Evolutionary conservation across 2,797 vertebrate genomes (phyloP).

Genomic region (Erethizon dorsatum): DNA sequence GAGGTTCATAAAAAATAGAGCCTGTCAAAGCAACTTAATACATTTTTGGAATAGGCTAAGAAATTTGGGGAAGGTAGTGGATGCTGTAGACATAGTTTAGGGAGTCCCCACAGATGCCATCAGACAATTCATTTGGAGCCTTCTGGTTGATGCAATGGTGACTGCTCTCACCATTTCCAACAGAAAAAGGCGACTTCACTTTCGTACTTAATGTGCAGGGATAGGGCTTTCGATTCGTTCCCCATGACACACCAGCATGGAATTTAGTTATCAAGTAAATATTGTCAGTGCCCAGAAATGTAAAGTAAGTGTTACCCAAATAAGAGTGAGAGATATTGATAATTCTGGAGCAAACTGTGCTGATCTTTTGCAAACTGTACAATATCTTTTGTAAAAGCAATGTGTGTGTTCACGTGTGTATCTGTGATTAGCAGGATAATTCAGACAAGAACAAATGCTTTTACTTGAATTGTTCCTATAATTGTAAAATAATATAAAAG

Average conservation of each 20-base stretch:
- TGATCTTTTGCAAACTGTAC: slow-evolving; percentile 16
- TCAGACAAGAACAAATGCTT: slow-evolving; percentile 53
- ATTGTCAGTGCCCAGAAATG: slow-evolving; percentile 42
- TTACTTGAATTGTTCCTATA: not conserved
- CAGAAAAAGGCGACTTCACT: slow-evolving; percentile 37
- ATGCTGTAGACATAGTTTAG: slow-evolving; percentile 21
- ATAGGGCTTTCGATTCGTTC: slow-evolving; percentile 1
- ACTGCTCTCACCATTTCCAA: slow-evolving; percentile 25
- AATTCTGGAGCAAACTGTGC: slow-evolving; percentile 26
- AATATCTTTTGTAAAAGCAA: slow-evolving; percentile 30
- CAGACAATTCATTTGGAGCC: slow-evolving; percentile 43
- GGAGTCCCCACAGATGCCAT: not conserved
- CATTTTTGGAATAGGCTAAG: slow-evolving; percentile 75
- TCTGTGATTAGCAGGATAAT: slow-evolving; percentile 16
- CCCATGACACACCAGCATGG: not conserved
- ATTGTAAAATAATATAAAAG: not conserved
- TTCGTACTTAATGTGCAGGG: not conserved
- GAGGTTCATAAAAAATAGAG: slow-evolving; percentile 80
- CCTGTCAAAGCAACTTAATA: slow-evolving; percentile 81
- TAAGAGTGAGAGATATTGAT: slow-evolving; percentile 33
- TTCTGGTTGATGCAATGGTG: not conserved
- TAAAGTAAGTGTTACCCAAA: slow-evolving; percentile 55
- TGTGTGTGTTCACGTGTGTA: not conserved
- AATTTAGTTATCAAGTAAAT: slow-evolving; percentile 60
- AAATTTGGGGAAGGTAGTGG: slow-evolving; percentile 67